These are phyloP conservation scores for Enteromius argenteus DNA, from an alignment of 2,797 vertebrate genomes.

Conservation along the genomic window DNA sequence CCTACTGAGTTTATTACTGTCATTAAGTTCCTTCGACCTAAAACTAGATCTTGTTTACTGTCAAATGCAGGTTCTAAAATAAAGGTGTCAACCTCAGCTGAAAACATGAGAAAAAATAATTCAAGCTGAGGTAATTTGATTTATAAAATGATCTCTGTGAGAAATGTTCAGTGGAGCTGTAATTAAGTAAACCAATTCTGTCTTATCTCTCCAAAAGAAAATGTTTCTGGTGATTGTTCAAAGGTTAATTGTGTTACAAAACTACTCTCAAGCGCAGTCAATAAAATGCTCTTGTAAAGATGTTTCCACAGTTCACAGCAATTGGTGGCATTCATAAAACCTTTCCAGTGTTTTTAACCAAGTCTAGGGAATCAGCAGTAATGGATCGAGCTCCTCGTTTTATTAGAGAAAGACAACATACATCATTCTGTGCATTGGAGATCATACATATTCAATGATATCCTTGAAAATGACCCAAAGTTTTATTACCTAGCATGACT, in stretches of 20 bases:
- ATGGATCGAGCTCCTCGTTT: background rate
- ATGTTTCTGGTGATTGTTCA: constrained; percentile 9
- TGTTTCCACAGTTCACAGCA: background rate
- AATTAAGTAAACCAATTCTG: constrained; percentile 7
- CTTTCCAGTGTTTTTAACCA: background rate
- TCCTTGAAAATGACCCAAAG: constrained; percentile 39
- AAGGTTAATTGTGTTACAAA: constrained; percentile 40
- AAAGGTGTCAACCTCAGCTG: background rate
- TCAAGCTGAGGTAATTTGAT: constrained; percentile 8
- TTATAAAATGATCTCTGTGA: constrained; percentile 11
- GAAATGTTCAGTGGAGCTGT: background rate
- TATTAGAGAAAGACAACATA: constrained; percentile 16
- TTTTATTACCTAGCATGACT: constrained; percentile 43
- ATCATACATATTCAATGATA: constrained; percentile 56
- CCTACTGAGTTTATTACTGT: constrained; percentile 8
- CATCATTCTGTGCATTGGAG: constrained; percentile 16
- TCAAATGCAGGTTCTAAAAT: constrained; percentile 1
- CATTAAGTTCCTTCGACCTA: background rate
- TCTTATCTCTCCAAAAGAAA: constrained; percentile 12
- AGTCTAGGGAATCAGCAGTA: background rate
- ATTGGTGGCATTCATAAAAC: constrained; percentile 16
- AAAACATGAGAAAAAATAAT: constrained; percentile 9
- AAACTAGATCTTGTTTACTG: constrained; percentile 18
- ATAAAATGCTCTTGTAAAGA: constrained; percentile 18
- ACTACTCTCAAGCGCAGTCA: constrained; percentile 25